Conservation (phyloP, 2,888 invertebrate species). For the Cosmia pyralina region DNA sequence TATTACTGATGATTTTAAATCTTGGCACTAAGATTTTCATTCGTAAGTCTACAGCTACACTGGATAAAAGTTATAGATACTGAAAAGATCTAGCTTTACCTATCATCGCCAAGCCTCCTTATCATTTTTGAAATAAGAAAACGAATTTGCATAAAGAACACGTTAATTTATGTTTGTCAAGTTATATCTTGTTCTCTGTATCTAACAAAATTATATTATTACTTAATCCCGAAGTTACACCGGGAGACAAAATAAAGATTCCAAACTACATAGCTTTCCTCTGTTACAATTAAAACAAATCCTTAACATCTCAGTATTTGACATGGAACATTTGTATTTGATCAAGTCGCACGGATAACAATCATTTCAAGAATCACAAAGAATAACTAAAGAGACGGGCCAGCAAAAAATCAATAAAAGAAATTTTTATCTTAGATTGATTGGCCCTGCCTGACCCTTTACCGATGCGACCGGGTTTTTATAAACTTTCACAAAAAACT, state of each 20-base stretch:
- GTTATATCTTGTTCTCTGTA: not conserved
- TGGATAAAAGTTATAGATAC: not conserved
- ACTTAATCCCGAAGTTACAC: not conserved
- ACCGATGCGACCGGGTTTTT: conserved; percentile 85
- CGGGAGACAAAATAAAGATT: conserved; percentile 7
- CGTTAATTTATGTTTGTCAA: not conserved
- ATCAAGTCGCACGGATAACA: conserved; percentile 84
- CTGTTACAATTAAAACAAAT: conserved; percentile 58
- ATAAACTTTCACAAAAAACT: conserved; percentile 85
- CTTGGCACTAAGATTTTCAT: not conserved
- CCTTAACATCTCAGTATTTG: conserved; percentile 48
- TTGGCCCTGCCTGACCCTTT: conserved; percentile 88
- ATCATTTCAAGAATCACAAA: conserved; percentile 81
- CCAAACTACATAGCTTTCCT: conserved; percentile 14
- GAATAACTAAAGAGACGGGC: conserved; percentile 72
- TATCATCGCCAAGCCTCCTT: too few relatives aligned
- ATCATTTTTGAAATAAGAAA: not conserved
- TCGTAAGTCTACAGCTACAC: not conserved
- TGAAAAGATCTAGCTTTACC: not conserved
- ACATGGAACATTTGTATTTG: conserved; percentile 77
- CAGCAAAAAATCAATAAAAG: conserved; percentile 85
- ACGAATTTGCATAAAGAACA: not conserved
- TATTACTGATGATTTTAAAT: not conserved
- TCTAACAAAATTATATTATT: not conserved
- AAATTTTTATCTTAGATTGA: conserved; percentile 89